Percentiles rank a stretch among this genome's conserved stretches.
phyloP scores from a whole-genome alignment of 2,888 invertebrate species.

The Cyclophora albipunctata region DNA sequence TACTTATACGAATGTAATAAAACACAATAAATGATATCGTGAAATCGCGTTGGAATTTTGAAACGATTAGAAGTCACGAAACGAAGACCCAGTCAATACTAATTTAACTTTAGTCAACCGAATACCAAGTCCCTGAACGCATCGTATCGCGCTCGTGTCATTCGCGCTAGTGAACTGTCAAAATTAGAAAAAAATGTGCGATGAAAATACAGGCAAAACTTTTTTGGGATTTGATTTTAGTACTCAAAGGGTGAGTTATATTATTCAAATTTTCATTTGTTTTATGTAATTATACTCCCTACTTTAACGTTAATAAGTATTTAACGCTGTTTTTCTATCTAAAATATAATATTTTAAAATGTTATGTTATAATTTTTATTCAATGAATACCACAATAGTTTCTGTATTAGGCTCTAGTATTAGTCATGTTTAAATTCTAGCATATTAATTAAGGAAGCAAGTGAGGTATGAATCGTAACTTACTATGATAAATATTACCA shows the following conservation, averaged over 20 bases:
- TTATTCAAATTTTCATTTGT: too few relatives aligned
- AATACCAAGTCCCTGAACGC: constrained; percentile 31
- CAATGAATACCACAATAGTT: too few relatives aligned
- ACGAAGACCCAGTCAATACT: constrained; percentile 16
- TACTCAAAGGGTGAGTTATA: constrained; percentile 84
- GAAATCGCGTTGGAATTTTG: constrained; percentile 38
- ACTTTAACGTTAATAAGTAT: too few relatives aligned
- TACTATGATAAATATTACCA: too few relatives aligned
- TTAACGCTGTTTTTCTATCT: too few relatives aligned
- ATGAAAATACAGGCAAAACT: constrained; percentile 61
- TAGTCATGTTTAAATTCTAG: too few relatives aligned
- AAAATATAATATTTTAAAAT: too few relatives aligned
- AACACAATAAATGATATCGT: constrained; percentile 39
- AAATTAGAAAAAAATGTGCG: constrained; percentile 54
- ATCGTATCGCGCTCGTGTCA: constrained; percentile 34
- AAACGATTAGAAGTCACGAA: constrained; percentile 47
- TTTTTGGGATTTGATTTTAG: constrained; percentile 91
- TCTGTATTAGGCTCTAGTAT: too few relatives aligned
- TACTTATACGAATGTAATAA: constrained; percentile 24
- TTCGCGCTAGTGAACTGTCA: constrained; percentile 42
- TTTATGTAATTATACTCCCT: too few relatives aligned
- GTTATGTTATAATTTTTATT: too few relatives aligned
- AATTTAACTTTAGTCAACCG: not conserved
- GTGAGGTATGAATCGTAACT: too few relatives aligned
- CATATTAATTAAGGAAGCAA: too few relatives aligned